Evolutionary conservation across 1,140 invertebrate genomes (phyloP), one percentile per base, ranked within the genome.

Genomic region (Pachypeltis micranthus): DNA sequence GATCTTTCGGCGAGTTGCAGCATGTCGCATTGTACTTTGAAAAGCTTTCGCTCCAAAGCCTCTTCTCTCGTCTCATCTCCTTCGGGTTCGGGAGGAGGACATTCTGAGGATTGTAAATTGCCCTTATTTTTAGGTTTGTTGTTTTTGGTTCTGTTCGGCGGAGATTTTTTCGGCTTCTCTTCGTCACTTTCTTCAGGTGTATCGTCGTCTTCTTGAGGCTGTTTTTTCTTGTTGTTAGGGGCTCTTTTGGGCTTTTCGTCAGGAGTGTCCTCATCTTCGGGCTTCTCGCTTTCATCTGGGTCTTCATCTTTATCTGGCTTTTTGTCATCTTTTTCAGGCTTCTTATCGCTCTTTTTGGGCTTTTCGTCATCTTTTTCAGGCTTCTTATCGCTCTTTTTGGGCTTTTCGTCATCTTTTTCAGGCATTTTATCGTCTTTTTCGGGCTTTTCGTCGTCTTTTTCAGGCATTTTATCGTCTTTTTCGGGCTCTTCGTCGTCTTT

Each of bases 1-100:
- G 57, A 47, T 21, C 57, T 47, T 1, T 47, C 28, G 0, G 55
- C 51, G 25, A 64, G 58, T 7, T 31, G 12, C n/a, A 34, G 23
- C 57, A 64, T 47, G 24, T 64, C 63, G 31, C 63, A 64, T 28
- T 64, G 63, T 21, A 64, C 39, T 24, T 31, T 59, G 3, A 24
- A 21, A 2, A 64, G 44, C 39, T 59, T 58, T 39, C 27, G 59
- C 25, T 64, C 57, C 1, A 64, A 29, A 19, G 14, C 26, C 26
- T 59, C 47, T 51, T 60, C 58, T 44, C 29, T 59, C 2, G 63
- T 54, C 16, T 39, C 28, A 58, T n/a, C 44, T 3, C 3, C 25
- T n/a, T 10, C 16, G 10, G 58, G 57, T 24, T 25, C 39, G 7
- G n/a, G 29, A 26, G 26, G n/a, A 2, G 57, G 57, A 19, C 57